Percentiles rank a stretch among this genome's conserved stretches.
Evolutionary conservation across 2,888 invertebrate genomes (phyloP).

Genomic region (Tridacna crocea): DNA sequence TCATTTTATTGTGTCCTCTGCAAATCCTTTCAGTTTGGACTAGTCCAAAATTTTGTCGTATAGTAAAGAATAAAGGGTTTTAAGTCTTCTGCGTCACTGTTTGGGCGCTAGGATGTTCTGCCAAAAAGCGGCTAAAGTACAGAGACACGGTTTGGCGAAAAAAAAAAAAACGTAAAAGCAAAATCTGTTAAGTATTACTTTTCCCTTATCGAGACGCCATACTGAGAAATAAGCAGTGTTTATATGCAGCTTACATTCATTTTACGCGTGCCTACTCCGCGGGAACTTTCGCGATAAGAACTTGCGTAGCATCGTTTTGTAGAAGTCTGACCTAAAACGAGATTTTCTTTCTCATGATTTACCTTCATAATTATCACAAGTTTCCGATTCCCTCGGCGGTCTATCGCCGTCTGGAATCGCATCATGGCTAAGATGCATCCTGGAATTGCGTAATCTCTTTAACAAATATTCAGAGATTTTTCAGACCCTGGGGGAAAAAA

Average conservation of each 20-base stretch:
- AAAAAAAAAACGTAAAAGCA: background rate
- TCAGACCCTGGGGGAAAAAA: background rate
- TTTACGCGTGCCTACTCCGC: slow-evolving; percentile 10
- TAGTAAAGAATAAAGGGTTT: no score
- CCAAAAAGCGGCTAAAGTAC: no score
- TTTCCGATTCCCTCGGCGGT: no score
- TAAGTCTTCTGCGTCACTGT: no score
- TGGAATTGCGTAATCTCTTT: background rate
- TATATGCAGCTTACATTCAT: background rate
- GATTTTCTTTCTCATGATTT: background rate
- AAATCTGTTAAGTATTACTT: slow-evolving; percentile 8
- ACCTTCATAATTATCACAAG: background rate
- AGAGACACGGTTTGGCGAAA: background rate
- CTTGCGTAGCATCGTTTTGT: background rate
- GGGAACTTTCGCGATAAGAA: background rate
- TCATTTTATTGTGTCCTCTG: no score
- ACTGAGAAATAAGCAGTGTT: slow-evolving; percentile 20
- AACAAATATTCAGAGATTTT: background rate
- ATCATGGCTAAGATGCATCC: no score
- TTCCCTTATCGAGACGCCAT: slow-evolving; percentile 10
- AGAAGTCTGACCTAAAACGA: slow-evolving; percentile 9
- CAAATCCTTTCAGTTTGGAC: no score
- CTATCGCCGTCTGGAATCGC: no score
- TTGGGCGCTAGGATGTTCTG: no score
- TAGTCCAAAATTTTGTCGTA: no score